Conservation (phyloP, 2,797 vertebrate genomes). For the Ctenosaura bakeri region DNA sequence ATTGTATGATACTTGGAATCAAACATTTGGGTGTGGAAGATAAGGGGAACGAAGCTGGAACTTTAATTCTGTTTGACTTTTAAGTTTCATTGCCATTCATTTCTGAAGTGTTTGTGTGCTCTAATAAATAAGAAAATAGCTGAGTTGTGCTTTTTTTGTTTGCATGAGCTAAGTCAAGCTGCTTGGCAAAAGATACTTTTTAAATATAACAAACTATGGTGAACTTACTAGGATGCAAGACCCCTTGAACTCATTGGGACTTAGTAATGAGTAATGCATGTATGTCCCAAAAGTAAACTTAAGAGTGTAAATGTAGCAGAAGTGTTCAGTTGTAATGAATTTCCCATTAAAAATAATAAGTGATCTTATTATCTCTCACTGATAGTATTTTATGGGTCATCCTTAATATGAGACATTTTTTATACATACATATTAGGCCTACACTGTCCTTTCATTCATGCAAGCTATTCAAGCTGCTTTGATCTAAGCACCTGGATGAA, state of each 20-base stretch:
- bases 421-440: too few species aligned
- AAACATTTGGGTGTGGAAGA: constrained; percentile 92
- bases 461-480: not conserved
- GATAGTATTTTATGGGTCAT: not conserved
- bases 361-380: not conserved
- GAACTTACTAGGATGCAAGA: not conserved
- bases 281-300: not conserved
- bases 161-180: not conserved
- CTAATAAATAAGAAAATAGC: constrained; percentile 11
- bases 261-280: not conserved
- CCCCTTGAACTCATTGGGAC: not conserved
- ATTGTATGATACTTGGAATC: constrained; percentile 94
- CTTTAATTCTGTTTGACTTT: not conserved
- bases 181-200: not conserved
- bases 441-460: not conserved
- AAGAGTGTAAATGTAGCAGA: not conserved
- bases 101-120: constrained; percentile 9
- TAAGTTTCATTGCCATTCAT: not conserved
- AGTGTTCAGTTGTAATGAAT: not conserved
- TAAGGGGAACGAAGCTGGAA: constrained; percentile 60
- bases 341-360: not conserved
- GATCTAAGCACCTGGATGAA: not conserved
- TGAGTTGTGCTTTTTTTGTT: not conserved
- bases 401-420: not conserved
- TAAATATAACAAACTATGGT: not conserved